Evolutionary conservation across 2,888 invertebrate genomes (phyloP), one percentile per base, ranked within the genome.

Genomic region (Subacronicta megacephala): DNA sequence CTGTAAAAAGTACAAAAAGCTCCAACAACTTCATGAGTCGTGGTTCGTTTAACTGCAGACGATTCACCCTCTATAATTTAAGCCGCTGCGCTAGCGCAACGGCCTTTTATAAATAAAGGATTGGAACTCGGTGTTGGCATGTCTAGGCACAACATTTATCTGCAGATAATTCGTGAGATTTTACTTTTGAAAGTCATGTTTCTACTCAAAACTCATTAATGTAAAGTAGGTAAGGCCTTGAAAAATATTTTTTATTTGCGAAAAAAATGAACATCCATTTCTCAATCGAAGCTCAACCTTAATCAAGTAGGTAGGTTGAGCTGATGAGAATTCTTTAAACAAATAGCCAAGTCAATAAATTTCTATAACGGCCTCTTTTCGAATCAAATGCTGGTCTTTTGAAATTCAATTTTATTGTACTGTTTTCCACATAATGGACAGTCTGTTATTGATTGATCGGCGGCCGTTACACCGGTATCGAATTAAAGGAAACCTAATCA

Each of bases 1-100:
- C 43, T 62, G 56, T 77, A 79, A 78, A 76, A 77, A 69, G 57
- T 63, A 67, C 65, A 82, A 80, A 79, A 77, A 75, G 74, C 63
- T 65, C 66, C 76, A 77, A 83, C 81, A 80, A 81, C 81, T 84
- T 81, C 79, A 82, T 80, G 80, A 78, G 78, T 82, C 85, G 82
- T 84, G 83, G 76, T 78, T 72, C 78, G 78, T 80, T 77, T 73
- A 78, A 75, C 77, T 71, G 66, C 70, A 62, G 70, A 78, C 75
- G 78, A 69, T 70, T 71, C 72, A 73, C 68, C 76, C 78, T 72
- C 81, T 83, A 79, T 82, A 82, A 82, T 84, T 83, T 81, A 73
- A 80, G 70, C 60, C 71, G 62, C 62, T 47, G 64, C 57, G 71
- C 70, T 63, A 58, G 74, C 70, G 61, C 72, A 75, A 65, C 65